A percentile compares a stretch with the other conserved stretches of the same genome.
Evolutionary conservation across 2,888 invertebrate species (phyloP).

Genomic region (Alsophila aescularia): DNA sequence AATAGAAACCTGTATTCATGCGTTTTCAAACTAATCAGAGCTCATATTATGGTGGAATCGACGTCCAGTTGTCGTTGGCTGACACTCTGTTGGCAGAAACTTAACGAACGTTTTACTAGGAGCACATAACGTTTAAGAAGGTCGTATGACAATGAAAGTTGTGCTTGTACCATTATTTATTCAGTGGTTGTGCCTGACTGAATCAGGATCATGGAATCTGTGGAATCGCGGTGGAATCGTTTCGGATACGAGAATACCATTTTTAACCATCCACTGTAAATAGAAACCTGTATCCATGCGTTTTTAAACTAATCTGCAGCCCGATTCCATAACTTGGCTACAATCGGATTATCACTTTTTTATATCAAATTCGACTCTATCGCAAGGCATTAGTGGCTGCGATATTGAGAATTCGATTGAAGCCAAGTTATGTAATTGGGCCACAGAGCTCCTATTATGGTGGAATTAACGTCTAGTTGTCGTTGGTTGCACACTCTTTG

Average conservation of each 20-base stretch:
- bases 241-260: constrained; percentile 27
- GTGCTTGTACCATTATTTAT: too few relatives aligned
- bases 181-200: too few relatives aligned
- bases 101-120: constrained; percentile 59
- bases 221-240: too few relatives aligned
- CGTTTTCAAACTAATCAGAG: constrained; percentile 9
- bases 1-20: constrained; percentile 8
- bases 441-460: constrained; percentile 28
- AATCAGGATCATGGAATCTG: too few relatives aligned
- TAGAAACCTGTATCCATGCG: constrained; percentile 4
- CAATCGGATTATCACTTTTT: too few relatives aligned
- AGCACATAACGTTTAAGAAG: constrained; percentile 40
- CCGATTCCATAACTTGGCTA: too few relatives aligned
- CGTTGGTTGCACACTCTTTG: constrained; percentile 41
- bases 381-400: too few relatives aligned
- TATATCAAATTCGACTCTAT: too few relatives aligned
- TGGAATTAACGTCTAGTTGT: constrained; percentile 17
- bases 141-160: constrained; percentile 21
- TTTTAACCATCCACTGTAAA: constrained; percentile 27
- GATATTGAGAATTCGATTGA: too few relatives aligned
- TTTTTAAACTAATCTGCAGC: constrained; percentile 3
- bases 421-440: too few relatives aligned
- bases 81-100: constrained; percentile 55
- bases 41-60: constrained; percentile 27
- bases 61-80: constrained; percentile 13